Conservation (phyloP, 2,797 vertebrate genomes). For the Bradypodion pumilum region DNA sequence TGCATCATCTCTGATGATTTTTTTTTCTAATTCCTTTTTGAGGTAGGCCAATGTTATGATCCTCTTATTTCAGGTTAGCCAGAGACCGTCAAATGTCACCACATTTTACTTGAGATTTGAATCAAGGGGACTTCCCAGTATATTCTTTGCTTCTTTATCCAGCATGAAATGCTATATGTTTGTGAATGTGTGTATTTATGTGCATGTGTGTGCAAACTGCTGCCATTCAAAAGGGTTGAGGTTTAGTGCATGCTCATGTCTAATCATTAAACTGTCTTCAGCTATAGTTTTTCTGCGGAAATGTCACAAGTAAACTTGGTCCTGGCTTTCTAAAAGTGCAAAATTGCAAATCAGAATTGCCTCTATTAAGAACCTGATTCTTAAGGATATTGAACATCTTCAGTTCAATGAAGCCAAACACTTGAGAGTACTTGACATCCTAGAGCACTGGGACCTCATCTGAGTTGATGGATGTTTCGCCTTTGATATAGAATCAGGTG, state of each 20-base stretch:
- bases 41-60: neutral
- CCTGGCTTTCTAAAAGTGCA: conserved; percentile 14
- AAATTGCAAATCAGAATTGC: conserved; percentile 15
- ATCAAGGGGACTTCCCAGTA: neutral
- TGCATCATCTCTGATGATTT: too few species aligned
- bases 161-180: neutral
- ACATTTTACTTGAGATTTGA: neutral
- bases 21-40: too few species aligned
- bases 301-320: neutral
- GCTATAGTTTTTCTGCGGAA: neutral
- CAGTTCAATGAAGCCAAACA: conserved; percentile 8
- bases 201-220: neutral
- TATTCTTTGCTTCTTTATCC: neutral
- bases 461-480: conserved; percentile 24
- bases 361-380: conserved; percentile 42
- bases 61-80: neutral
- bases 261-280: neutral
- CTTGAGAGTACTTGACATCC: neutral
- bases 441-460: conserved; percentile 21
- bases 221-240: neutral
- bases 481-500: conserved; percentile 30
- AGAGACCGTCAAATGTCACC: neutral
- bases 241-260: neutral
- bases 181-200: neutral
- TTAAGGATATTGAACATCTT: conserved; percentile 29